Base-by-base conservation (phyloP, 2,888 invertebrate genomes). In the Dinocampus coccinellae region DNA sequence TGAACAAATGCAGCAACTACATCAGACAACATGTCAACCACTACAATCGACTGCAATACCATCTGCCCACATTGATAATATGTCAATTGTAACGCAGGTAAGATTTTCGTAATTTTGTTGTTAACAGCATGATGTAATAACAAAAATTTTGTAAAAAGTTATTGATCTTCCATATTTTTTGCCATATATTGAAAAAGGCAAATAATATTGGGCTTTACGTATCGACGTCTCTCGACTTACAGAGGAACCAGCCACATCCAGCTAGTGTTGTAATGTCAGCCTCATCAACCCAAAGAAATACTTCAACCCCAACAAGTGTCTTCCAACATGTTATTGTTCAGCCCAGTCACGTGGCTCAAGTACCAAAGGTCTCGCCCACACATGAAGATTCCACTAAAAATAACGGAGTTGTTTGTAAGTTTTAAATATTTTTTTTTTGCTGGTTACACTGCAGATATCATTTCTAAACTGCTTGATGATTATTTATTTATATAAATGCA, bases 321-420 rank as follows among this genome's bases (percentile, higher is more conserved):
- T 86, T 85, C 80, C 88, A 90, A 83, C 94, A 94, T 70, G 94
- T 95, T 69, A 95, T 95, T 84, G 95, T 95, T 64, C 93, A 94
- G 81, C 94, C 95, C 34, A 94, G 92, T 75, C 94, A 95, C 84
- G 88, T 95, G 82, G 89, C 95, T 78, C 95, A 94, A 20, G 92
- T 94, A 76, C 79, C 83, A 60, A 86, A 86, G 78, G 73, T 77
- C 57, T 80, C 83, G 73, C 78, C 82, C 66, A 67, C 77, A 29
- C 78, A 84, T 42, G 85, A 86, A 74, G 86, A 87, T 72, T 83
- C 73, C 74, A 73, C 80, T 62, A 85, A 85, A 78, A 86, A 82
- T 76, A 85, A 86, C 61, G 85, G 84, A 75, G 81, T 85, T 69
- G 78, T 86, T 71, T 84, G 86, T 87, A 80, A 85, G 85, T 85